Evolutionary conservation across 2,113 vertebrate genomes (phyloP).

Genomic region (Monarcha castaneiventris): DNA sequence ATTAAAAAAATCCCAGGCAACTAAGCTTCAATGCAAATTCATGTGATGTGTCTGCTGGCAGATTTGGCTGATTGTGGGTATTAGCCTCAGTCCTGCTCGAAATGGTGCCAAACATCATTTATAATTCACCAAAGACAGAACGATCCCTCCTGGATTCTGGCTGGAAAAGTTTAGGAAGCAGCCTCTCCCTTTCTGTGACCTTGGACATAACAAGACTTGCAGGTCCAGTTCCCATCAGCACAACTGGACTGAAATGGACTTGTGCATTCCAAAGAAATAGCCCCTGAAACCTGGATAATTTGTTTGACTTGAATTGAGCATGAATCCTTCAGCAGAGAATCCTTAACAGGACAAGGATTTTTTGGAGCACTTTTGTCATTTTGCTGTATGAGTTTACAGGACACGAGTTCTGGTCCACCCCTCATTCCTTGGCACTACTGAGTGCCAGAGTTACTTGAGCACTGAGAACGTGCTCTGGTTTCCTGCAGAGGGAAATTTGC

Average conservation of each 20-base stretch:
- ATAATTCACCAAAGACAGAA: background rate
- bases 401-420: background rate
- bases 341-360: background rate
- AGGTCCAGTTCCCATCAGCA: background rate
- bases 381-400: background rate
- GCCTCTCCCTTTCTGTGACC: background rate
- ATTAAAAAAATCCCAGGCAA: slow-evolving; percentile 37
- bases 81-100: background rate
- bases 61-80: background rate
- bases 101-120: background rate
- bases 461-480: background rate
- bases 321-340: background rate
- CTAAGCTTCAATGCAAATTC: slow-evolving; percentile 16
- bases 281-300: background rate
- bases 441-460: background rate
- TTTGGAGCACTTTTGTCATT: background rate
- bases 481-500: slow-evolving; percentile 3
- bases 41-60: slow-evolving; percentile 9
- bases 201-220: background rate
- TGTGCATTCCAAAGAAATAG: background rate
- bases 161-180: background rate
- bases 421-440: background rate
- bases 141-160: background rate
- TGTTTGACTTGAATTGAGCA: background rate
- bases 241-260: background rate